A percentile compares a stretch with the other conserved stretches of the same genome.
Evolutionary conservation across 2,797 vertebrate genomes (phyloP).

Genomic region (Manis javanica): DNA sequence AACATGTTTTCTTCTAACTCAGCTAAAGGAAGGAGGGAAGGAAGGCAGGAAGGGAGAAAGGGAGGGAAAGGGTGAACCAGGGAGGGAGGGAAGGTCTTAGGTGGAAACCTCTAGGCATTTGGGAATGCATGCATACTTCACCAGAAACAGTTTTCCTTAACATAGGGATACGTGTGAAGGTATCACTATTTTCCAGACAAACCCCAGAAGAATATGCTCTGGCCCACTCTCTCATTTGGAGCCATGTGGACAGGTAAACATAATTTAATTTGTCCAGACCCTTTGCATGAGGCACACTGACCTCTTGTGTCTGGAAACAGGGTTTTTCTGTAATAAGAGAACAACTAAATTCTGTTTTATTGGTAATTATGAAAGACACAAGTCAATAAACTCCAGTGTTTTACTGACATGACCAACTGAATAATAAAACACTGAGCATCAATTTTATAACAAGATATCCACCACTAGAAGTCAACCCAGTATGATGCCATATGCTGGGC

Average conservation of each 20-base stretch:
- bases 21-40: background rate
- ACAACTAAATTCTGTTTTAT: slow-evolving; percentile 23
- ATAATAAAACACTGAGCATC: background rate
- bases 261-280: background rate
- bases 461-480: background rate
- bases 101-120: background rate
- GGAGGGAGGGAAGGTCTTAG: background rate
- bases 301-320: background rate
- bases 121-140: background rate
- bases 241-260: background rate
- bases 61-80: background rate
- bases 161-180: background rate
- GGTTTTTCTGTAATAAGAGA: background rate
- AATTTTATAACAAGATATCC: background rate
- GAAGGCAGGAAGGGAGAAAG: background rate
- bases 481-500: accelerated
- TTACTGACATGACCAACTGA: background rate
- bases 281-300: background rate
- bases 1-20: background rate
- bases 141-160: background rate
- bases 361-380: background rate
- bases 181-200: background rate
- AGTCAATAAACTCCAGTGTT: background rate
- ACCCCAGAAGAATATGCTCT: background rate
- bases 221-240: background rate